A percentile compares a stretch with the other conserved stretches of the same genome.
Conservation (phyloP, 2,113 vertebrate genomes). For the Diadophis punctatus region DNA sequence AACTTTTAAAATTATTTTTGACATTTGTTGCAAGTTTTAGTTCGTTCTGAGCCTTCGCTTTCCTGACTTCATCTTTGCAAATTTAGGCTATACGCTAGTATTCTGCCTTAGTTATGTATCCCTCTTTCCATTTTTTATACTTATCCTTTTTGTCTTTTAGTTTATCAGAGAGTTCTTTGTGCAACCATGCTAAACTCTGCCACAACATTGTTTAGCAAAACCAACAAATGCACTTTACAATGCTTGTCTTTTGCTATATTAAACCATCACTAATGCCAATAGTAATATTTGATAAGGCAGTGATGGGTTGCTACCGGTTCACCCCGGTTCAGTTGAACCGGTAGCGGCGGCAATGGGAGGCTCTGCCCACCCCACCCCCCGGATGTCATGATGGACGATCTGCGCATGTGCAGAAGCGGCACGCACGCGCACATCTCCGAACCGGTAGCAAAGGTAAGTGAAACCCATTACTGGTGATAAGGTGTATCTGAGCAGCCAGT, state of each 20-base stretch:
- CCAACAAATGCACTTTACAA: background rate
- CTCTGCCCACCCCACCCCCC: too few species aligned
- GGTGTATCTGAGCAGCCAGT: background rate
- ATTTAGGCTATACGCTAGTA: background rate
- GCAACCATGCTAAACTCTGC: background rate
- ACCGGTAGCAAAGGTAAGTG: too few species aligned
- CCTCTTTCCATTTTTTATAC: background rate
- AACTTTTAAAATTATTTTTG: background rate
- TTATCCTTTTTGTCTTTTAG: background rate
- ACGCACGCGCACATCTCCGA: too few species aligned
- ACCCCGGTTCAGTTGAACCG: too few species aligned
- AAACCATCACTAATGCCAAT: background rate
- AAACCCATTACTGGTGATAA: too few species aligned
- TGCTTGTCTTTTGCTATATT: background rate
- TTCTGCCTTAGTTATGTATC: background rate
- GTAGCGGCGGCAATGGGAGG: too few species aligned
- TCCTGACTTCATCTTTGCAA: background rate
- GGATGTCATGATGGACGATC: too few species aligned
- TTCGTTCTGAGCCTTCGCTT: background rate
- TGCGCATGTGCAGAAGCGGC: too few species aligned
- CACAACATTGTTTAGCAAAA: background rate
- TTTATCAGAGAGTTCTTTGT: background rate
- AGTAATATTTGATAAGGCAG: too few species aligned
- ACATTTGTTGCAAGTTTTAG: background rate
- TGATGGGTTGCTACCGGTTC: too few species aligned